phyloP scores from a whole-genome alignment of 1,140 invertebrate species.

The Caenorhabditis elegans region DNA sequence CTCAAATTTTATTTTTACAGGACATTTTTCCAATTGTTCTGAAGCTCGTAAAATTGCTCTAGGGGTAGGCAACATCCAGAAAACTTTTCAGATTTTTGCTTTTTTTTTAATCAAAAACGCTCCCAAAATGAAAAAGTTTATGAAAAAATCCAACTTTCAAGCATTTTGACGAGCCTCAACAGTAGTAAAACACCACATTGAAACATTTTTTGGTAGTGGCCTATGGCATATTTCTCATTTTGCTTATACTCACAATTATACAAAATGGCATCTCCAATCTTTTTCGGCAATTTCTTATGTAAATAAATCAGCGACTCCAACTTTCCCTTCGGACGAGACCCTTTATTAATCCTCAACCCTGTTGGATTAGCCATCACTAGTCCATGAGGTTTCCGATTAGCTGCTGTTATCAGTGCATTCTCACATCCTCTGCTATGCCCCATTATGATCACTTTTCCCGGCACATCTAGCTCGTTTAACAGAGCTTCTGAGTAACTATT shows the following conservation, averaged over 20 bases:
- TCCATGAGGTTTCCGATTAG: not conserved
- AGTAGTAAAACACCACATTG: no score
- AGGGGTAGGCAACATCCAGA: no score
- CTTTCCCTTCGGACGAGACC: constrained; percentile 10
- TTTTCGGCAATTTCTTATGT: not conserved
- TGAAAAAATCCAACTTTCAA: no score
- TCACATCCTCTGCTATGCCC: constrained; percentile 50
- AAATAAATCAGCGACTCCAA: not conserved
- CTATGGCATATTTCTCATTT: no score
- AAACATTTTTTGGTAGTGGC: no score
- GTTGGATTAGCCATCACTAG: constrained; percentile 28
- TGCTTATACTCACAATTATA: not conserved
- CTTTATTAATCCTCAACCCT: constrained; percentile 40
- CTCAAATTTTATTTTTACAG: no score
- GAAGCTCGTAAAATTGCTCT: no score
- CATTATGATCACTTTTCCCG: constrained; percentile 41
- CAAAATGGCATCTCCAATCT: not conserved
- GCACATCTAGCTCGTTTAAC: not conserved
- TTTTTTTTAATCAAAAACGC: no score
- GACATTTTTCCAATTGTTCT: no score
- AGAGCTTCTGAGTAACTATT: constrained; percentile 42
- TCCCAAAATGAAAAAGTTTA: no score
- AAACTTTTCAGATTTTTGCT: no score
- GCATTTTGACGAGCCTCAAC: no score
- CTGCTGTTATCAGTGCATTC: constrained; percentile 34